phyloP scores from a whole-genome alignment of 2,888 invertebrate genomes.

The Nomada flava region DNA sequence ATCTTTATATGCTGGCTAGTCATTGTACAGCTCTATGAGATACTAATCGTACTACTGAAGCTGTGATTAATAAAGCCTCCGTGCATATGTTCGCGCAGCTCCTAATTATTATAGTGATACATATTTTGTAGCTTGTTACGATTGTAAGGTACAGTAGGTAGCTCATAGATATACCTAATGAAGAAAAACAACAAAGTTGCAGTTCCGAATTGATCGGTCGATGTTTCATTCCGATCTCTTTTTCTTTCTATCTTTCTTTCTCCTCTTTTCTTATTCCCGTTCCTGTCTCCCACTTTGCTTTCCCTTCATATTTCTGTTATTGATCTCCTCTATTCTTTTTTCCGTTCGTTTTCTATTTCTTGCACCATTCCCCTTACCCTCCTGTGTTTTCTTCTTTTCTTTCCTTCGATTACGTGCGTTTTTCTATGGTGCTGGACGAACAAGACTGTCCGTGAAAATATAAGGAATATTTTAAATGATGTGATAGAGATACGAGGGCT shows the following conservation, averaged over 20 bases:
- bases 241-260: conserved; percentile 21
- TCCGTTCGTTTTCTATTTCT: not conserved
- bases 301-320: conserved; percentile 25
- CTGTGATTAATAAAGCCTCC: conserved; percentile 82
- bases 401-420: conserved; percentile 13
- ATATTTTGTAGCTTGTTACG: conserved; percentile 69
- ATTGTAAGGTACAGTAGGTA: conserved; percentile 65
- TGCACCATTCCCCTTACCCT: not conserved
- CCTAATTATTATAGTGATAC: conserved; percentile 76
- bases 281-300: not conserved
- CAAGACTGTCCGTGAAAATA: conserved; percentile 21
- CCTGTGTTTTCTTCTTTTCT: conserved; percentile 4
- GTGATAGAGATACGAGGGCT: not conserved
- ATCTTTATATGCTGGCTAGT: conserved; percentile 82
- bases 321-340: not conserved
- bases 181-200: conserved; percentile 34
- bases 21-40: conserved; percentile 82
- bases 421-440: conserved; percentile 63
- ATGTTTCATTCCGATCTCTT: conserved; percentile 62
- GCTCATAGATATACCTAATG: conserved; percentile 59
- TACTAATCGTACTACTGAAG: conserved; percentile 81
- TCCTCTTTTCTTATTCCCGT: not conserved
- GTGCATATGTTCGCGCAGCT: conserved; percentile 81
- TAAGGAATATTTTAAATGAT: not conserved
- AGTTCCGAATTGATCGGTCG: conserved; percentile 63